Conservation (phyloP, 1,140 invertebrate genomes). For the Drosophila tani region DNA sequence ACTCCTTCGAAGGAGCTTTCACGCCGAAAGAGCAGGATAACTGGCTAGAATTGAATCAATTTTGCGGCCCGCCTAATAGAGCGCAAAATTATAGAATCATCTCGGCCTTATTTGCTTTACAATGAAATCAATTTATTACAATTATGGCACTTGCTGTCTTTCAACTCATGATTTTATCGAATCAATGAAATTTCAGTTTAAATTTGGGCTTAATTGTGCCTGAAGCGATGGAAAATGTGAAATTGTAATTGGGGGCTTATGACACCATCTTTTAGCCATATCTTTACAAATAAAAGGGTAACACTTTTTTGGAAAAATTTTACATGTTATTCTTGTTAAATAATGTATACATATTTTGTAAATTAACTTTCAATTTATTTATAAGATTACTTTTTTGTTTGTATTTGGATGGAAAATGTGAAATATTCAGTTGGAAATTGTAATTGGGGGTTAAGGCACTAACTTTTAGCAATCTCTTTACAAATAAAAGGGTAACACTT, state of each 20-base stretch:
- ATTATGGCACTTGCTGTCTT: background rate
- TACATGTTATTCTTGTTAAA: no score
- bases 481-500: background rate
- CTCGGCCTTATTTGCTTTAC: background rate
- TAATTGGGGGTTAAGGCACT: background rate
- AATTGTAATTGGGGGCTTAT: rapidly evolving
- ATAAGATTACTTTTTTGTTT: no score
- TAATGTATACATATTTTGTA: no score
- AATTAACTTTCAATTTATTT: no score
- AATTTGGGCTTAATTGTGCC: background rate
- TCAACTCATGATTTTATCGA: no score
- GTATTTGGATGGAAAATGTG: no score
- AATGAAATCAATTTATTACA: constrained; percentile 8
- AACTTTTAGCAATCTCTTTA: no score
- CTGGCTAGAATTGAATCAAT: constrained; percentile 3
- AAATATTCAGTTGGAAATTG: no score
- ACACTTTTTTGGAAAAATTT: background rate
- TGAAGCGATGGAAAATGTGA: background rate
- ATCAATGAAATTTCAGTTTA: background rate
- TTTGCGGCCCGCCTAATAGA: constrained; percentile 9
- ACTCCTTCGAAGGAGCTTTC: background rate
- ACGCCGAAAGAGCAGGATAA: background rate
- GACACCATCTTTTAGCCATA: background rate
- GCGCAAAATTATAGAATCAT: constrained; percentile 9
- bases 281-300: no score